phyloP scores from a whole-genome alignment of 2,888 invertebrate genomes.

The Caenorhabditis afra region DNA sequence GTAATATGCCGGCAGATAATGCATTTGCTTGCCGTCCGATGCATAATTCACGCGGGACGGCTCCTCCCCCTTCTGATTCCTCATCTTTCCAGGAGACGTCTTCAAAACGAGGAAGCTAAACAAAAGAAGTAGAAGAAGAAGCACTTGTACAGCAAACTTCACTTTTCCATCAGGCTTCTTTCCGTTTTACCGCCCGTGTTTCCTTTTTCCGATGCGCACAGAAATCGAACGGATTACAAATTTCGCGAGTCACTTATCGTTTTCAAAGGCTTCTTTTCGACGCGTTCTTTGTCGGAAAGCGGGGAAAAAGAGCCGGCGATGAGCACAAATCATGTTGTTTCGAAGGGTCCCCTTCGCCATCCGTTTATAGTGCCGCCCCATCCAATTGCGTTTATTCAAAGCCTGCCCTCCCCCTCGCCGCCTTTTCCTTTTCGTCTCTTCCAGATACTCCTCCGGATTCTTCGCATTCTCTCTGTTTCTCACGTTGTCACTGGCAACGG shows the following conservation, averaged over 20 bases:
- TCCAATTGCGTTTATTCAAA: conserved; percentile 45
- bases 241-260: background rate
- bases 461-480: conserved; percentile 5
- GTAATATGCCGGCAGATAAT: conserved; percentile 39
- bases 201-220: background rate
- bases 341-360: conserved; percentile 8
- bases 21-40: conserved; percentile 14
- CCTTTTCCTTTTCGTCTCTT: conserved; percentile 6
- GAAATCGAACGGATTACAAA: background rate
- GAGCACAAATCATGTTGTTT: conserved; percentile 50
- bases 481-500: conserved; percentile 16
- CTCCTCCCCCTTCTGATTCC: conserved; percentile 27
- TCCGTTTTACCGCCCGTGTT: background rate
- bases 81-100: background rate
- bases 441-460: background rate
- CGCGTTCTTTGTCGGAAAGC: conserved; percentile 6
- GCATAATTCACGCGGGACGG: conserved; percentile 49
- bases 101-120: conserved; percentile 1
- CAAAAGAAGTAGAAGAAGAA: conserved; percentile 34
- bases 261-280: conserved; percentile 16
- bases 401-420: conserved; percentile 2
- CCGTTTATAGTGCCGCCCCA: conserved; percentile 29
- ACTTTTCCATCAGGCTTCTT: conserved; percentile 25
- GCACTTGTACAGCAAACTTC: conserved; percentile 26
- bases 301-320: conserved; percentile 17